Conservation (phyloP, 2,888 invertebrate species). For the Steinernema scapterisci region DNA sequence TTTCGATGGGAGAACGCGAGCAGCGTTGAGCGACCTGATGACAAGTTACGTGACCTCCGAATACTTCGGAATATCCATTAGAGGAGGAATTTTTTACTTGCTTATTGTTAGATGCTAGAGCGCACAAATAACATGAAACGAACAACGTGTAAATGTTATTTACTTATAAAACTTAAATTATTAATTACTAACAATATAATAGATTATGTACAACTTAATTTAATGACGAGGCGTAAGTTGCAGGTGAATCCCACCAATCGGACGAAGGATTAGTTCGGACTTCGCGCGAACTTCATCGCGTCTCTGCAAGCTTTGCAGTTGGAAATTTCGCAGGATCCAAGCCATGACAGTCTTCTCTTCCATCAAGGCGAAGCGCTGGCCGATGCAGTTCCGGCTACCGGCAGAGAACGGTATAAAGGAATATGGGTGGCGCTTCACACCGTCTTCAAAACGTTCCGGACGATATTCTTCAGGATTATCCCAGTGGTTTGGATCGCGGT, state of each 20-base stretch:
- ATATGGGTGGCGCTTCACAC: constrained; percentile 67
- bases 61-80: too few relatives aligned
- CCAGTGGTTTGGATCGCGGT: constrained; percentile 69
- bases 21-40: too few relatives aligned
- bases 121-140: too few relatives aligned
- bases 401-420: constrained; percentile 71
- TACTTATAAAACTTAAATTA: too few relatives aligned
- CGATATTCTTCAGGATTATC: constrained; percentile 70
- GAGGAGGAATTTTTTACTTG: too few relatives aligned
- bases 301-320: constrained; percentile 57
- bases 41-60: too few relatives aligned
- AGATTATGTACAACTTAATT: background rate
- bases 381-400: constrained; percentile 71
- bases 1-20: too few relatives aligned
- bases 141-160: too few relatives aligned
- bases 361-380: constrained; percentile 68
- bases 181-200: background rate
- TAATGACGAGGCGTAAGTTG: constrained; percentile 52
- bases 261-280: constrained; percentile 69
- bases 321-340: constrained; percentile 68
- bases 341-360: constrained; percentile 70
- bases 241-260: constrained; percentile 68
- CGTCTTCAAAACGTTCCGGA: constrained; percentile 67
- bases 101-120: too few relatives aligned
- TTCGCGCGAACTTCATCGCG: constrained; percentile 63